phyloP scores from a whole-genome alignment of 2,888 invertebrate genomes.

The Macaria notata region DNA sequence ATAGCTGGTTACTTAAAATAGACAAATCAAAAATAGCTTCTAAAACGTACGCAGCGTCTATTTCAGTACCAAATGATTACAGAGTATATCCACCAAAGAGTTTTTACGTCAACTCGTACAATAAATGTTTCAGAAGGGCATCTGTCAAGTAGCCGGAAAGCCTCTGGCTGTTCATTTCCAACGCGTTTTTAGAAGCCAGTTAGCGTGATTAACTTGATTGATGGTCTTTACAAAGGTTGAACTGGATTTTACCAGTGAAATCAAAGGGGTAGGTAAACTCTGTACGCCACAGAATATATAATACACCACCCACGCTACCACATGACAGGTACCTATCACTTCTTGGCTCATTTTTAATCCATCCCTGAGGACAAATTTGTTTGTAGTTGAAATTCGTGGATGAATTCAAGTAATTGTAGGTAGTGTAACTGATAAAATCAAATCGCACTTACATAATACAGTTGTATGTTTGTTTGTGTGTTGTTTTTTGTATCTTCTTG shows the following conservation, averaged over 20 bases:
- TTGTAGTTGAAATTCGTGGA: too few relatives aligned
- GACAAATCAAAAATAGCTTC: too few relatives aligned
- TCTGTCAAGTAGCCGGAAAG: constrained; percentile 4
- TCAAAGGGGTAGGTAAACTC: constrained; percentile 8
- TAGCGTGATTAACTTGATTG: constrained; percentile 18
- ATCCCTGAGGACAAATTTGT: constrained; percentile 12
- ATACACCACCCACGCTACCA: constrained; percentile 8
- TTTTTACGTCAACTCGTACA: neutral
- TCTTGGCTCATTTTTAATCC: constrained; percentile 28
- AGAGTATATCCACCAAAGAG: too few relatives aligned
- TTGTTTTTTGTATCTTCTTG: too few relatives aligned
- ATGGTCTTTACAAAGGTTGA: constrained; percentile 21
- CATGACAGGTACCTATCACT: constrained; percentile 15
- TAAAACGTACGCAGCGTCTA: too few relatives aligned
- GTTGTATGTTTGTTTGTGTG: too few relatives aligned
- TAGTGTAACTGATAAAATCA: too few relatives aligned
- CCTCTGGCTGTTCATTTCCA: constrained; percentile 4
- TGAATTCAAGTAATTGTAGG: too few relatives aligned
- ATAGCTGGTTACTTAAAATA: too few relatives aligned
- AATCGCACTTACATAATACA: too few relatives aligned
- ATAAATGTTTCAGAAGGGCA: constrained; percentile 3
- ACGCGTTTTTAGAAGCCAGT: constrained; percentile 11
- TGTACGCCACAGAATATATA: neutral
- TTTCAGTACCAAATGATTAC: too few relatives aligned
- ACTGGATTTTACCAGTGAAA: constrained; percentile 12